A percentile compares a stretch with the other conserved stretches of the same genome.
phyloP scores from a whole-genome alignment of 1,140 invertebrate species.

The Campoletis sonorensis region DNA sequence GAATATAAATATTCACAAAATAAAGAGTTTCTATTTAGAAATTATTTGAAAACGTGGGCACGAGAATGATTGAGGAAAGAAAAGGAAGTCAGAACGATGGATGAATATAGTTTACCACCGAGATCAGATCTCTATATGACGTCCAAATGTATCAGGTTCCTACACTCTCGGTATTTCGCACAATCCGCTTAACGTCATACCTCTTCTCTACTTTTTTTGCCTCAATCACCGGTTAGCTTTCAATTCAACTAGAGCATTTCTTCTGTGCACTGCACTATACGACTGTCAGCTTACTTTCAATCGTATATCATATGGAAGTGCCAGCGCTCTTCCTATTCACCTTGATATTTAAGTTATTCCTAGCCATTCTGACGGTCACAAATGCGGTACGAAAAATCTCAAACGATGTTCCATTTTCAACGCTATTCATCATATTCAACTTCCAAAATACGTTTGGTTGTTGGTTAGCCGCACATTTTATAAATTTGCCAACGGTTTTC shows the following conservation, averaged over 20 bases:
- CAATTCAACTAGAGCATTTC: background rate
- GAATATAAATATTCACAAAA: too few species aligned
- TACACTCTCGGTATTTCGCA: constrained; percentile 15
- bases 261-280: background rate
- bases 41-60: background rate
- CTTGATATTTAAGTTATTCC: too few species aligned
- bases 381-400: too few species aligned
- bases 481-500: too few species aligned
- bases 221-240: background rate
- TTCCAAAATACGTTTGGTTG: too few species aligned
- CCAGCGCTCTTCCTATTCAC: too few species aligned
- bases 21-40: background rate
- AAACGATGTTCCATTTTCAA: too few species aligned
- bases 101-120: background rate
- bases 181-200: constrained; percentile 10
- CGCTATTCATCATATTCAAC: too few species aligned
- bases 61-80: background rate
- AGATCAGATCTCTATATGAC: background rate
- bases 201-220: background rate
- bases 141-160: background rate
- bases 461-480: too few species aligned
- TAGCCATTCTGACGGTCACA: too few species aligned
- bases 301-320: background rate
- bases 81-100: background rate
- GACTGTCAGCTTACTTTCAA: background rate